Conservation (phyloP, 2,888 invertebrate species). For the Caenorhabditis sp. region DNA sequence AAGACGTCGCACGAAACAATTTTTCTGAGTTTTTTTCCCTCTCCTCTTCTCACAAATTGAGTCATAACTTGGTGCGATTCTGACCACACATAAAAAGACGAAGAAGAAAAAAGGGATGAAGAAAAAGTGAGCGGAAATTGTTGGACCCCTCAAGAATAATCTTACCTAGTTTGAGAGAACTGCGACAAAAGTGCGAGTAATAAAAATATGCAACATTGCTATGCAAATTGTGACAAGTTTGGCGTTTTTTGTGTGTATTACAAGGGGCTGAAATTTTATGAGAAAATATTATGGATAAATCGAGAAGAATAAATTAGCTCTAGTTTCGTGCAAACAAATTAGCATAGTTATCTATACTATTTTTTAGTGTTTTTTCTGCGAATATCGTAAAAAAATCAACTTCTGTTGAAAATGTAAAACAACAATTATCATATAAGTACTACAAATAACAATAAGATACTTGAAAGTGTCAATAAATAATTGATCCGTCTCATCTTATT, state of each 20-base stretch:
- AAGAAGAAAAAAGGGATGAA: not conserved
- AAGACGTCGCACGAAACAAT: not conserved
- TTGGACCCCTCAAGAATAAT: not conserved
- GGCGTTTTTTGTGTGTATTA: not conserved
- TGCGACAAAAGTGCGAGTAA: not conserved
- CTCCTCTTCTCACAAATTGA: not conserved
- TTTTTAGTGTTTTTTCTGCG: not conserved
- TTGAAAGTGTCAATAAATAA: slow-evolving; percentile 1
- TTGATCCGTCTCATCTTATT: not conserved
- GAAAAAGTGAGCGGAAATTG: not conserved
- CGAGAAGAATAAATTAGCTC: not conserved
- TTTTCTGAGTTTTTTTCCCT: not conserved
- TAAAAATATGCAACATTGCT: not conserved
- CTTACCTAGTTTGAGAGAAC: too few relatives aligned
- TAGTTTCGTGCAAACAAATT: not conserved
- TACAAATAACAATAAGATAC: not conserved
- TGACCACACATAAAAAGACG: not conserved
- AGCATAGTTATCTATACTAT: not conserved
- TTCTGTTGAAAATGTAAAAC: too few relatives aligned
- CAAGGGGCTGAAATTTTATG: not conserved
- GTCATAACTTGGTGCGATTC: not conserved
- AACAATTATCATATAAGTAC: too few relatives aligned
- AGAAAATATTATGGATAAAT: not conserved
- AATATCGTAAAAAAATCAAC: too few relatives aligned
- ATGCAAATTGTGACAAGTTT: not conserved